Evolutionary conservation across 2,888 invertebrate species (phyloP).

Genomic region (Hirtodrosophila alboralis): DNA sequence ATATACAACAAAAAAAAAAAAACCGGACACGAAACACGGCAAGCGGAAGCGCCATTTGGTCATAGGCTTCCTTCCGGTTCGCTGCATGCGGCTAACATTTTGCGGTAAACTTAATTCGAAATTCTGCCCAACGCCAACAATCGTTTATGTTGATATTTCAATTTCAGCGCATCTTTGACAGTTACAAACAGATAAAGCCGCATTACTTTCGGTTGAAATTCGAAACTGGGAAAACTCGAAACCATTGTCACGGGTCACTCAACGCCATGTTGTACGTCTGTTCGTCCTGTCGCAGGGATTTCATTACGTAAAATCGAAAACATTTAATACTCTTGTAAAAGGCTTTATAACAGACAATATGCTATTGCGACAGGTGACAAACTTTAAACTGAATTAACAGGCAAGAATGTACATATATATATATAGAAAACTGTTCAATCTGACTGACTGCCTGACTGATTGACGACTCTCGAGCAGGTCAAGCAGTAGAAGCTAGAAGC

Average conservation of each 20-base stretch:
- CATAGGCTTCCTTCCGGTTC: constrained; percentile 68
- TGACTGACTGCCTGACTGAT: too few species aligned
- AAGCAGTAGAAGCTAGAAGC: too few species aligned
- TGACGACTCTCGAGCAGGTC: too few species aligned
- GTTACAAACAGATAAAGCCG: constrained; percentile 25
- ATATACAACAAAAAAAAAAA: constrained; percentile 40
- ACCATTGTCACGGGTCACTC: constrained; percentile 24
- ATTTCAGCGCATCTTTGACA: constrained; percentile 48
- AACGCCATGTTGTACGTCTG: constrained; percentile 15
- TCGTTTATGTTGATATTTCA: constrained; percentile 46
- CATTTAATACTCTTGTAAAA: constrained; percentile 19
- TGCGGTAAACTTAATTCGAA: constrained; percentile 63
- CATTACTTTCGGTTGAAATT: constrained; percentile 17
- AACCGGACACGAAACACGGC: constrained; percentile 45
- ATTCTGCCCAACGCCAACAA: constrained; percentile 35
- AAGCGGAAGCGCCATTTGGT: constrained; percentile 71
- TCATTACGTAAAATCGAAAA: constrained; percentile 38
- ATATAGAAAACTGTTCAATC: too few species aligned
- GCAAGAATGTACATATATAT: too few species aligned
- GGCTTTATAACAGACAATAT: constrained; percentile 6
- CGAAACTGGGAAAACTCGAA: too few species aligned
- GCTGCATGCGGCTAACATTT: constrained; percentile 68
- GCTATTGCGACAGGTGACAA: too few species aligned
- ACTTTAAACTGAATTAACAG: too few species aligned
- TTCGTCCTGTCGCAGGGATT: constrained; percentile 35